Conservation (phyloP, 2,113 vertebrate species). For the Antechinus stuartii region DNA sequence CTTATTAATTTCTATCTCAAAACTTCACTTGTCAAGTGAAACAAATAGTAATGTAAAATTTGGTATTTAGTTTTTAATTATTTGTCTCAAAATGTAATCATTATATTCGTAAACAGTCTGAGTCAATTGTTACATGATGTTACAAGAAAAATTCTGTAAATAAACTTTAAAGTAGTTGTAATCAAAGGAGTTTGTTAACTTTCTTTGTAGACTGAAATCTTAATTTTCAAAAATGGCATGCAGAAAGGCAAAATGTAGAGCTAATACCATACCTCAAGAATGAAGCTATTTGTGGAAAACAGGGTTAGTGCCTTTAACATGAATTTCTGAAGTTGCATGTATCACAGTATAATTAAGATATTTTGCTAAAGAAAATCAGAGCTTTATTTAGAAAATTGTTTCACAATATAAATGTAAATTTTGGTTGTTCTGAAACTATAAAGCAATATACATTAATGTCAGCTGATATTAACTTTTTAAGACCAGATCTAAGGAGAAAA, state of each 20-base stretch:
- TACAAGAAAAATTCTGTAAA: constrained; percentile 86
- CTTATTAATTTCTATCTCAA: constrained; percentile 80
- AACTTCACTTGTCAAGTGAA: constrained; percentile 81
- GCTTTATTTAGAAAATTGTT: constrained; percentile 48
- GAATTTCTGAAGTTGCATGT: constrained; percentile 60
- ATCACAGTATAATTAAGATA: constrained; percentile 49
- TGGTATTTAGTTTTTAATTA: constrained; percentile 87
- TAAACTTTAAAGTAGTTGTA: constrained; percentile 86
- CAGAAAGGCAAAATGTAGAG: constrained; percentile 45
- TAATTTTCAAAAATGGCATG: constrained; percentile 20
- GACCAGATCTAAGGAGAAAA: constrained; percentile 26
- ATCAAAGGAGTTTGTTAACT: constrained; percentile 71
- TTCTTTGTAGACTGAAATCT: constrained; percentile 63
- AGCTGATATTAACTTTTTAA: constrained; percentile 41
- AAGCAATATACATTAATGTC: neutral
- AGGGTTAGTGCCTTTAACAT: constrained; percentile 43
- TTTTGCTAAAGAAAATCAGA: constrained; percentile 60
- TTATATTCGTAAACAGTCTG: constrained; percentile 86
- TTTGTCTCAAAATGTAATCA: constrained; percentile 84
- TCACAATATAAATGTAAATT: constrained; percentile 25
- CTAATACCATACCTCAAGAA: constrained; percentile 26
- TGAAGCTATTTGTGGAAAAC: constrained; percentile 45
- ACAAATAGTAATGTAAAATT: constrained; percentile 86
- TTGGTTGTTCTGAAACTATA: constrained; percentile 21
- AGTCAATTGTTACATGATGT: constrained; percentile 84